phyloP scores from a whole-genome alignment of 1,140 invertebrate species.

The Nephotettix cincticeps region DNA sequence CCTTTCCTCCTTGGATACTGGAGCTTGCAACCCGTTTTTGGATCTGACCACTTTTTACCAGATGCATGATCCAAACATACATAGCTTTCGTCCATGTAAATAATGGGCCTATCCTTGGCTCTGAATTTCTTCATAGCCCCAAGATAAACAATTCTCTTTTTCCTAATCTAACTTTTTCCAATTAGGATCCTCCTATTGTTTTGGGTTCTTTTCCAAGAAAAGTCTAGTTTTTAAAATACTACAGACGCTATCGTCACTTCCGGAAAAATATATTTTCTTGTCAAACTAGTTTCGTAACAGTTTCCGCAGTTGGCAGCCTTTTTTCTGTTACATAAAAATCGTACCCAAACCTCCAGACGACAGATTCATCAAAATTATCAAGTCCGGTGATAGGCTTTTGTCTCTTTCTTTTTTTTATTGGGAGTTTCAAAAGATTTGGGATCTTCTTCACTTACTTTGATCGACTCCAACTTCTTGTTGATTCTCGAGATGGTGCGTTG shows the following conservation, averaged over 20 bases:
- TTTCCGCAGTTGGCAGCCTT: conserved; percentile 12
- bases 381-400: not conserved
- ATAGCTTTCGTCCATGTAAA: conserved; percentile 25
- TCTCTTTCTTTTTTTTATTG: conserved; percentile 17
- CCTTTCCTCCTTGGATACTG: conserved; percentile 11
- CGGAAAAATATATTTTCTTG: conserved; percentile 8
- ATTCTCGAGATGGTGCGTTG: conserved; percentile 4
- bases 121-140: conserved; percentile 7
- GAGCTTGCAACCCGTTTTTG: not conserved
- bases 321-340: conserved; percentile 26
- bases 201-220: conserved; percentile 19
- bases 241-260: not conserved
- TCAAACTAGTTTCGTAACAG: not conserved
- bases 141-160: conserved; percentile 25
- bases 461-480: conserved; percentile 2
- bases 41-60: conserved; percentile 21
- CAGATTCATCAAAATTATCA: conserved; percentile 15
- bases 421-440: conserved; percentile 11
- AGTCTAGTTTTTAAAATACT: conserved; percentile 25
- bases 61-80: not conserved
- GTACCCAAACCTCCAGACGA: conserved; percentile 6
- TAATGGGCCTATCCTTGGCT: conserved; percentile 16
- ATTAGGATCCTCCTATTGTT: conserved; percentile 25
- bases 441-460: conserved; percentile 8
- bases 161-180: conserved; percentile 18